Conservation (phyloP, 2,888 invertebrate genomes). For the Aporophyla lueneburgensis region DNA sequence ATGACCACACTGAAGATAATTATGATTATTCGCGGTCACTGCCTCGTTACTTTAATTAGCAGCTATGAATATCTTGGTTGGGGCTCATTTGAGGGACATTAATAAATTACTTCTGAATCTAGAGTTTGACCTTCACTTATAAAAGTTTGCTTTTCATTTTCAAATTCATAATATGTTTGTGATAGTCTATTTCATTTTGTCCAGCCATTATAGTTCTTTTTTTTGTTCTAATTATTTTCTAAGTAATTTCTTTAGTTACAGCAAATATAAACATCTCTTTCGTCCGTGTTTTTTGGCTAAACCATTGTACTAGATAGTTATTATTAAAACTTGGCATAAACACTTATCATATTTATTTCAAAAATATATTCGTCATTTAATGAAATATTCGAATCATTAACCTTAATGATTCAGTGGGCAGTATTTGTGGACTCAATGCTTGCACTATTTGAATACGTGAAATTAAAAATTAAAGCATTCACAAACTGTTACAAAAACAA, state of each 20-base stretch:
- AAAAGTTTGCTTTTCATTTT: neutral
- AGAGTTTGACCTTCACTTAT: conserved; percentile 15
- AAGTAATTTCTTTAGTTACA: neutral
- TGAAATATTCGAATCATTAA: conserved; percentile 32
- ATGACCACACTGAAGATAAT: conserved; percentile 34
- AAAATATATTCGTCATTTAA: conserved; percentile 39
- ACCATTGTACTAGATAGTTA: conserved; percentile 44
- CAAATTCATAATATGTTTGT: neutral
- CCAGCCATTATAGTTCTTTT: neutral
- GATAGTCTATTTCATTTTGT: neutral
- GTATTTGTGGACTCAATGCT: conserved; percentile 6
- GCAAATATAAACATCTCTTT: neutral
- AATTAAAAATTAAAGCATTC: conserved; percentile 43
- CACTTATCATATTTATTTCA: conserved; percentile 49
- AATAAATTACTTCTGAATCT: conserved; percentile 31
- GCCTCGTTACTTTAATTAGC: conserved; percentile 44
- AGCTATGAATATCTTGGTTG: conserved; percentile 40
- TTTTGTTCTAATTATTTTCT: neutral
- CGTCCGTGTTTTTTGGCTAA: conserved; percentile 29
- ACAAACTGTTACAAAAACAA: conserved; percentile 45
- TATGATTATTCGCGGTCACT: conserved; percentile 34
- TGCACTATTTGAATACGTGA: conserved; percentile 7
- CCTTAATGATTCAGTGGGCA: conserved; percentile 24
- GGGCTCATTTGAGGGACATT: conserved; percentile 38
- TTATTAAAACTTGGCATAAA: conserved; percentile 57